Percentiles rank a stretch among this genome's conserved stretches.
These are phyloP conservation scores for Barnardius zonarius DNA, from an alignment of 2,113 vertebrate genomes.

Conservation along the genomic window DNA sequence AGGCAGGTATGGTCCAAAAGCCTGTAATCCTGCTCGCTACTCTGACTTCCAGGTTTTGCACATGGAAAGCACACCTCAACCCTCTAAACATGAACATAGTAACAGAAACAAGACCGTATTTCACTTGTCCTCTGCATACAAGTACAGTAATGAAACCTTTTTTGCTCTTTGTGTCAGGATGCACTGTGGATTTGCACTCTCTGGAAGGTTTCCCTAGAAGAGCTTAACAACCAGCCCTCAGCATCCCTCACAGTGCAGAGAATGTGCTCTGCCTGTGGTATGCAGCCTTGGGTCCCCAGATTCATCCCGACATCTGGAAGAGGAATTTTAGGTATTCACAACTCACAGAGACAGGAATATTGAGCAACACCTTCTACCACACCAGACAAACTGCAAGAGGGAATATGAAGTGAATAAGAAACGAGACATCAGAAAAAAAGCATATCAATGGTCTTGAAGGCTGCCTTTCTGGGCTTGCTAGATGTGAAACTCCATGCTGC, in stretches of 20 bases:
- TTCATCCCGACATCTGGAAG: rapidly evolving
- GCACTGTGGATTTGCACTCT: not conserved
- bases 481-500: not conserved
- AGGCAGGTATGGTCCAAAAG: not conserved
- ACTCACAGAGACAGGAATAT: not conserved
- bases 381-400: too few relatives aligned
- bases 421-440: rapidly evolving
- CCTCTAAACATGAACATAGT: not conserved
- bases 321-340: rapidly evolving
- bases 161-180: not conserved
- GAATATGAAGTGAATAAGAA: not conserved
- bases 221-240: not conserved
- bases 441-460: rapidly evolving
- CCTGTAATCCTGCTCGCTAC: not conserved
- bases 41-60: not conserved
- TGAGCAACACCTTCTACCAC: not conserved
- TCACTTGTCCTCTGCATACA: not conserved
- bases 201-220: too few relatives aligned
- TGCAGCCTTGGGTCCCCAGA: too few relatives aligned
- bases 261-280: rapidly evolving
- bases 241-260: rapidly evolving
- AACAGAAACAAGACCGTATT: not conserved
- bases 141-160: rapidly evolving
- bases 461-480: not conserved
- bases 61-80: rapidly evolving